A percentile compares a stretch with the other conserved stretches of the same genome.
These are phyloP conservation scores for Helicoverpa armigera DNA, from an alignment of 1,140 invertebrate species.

Conservation along the genomic window DNA sequence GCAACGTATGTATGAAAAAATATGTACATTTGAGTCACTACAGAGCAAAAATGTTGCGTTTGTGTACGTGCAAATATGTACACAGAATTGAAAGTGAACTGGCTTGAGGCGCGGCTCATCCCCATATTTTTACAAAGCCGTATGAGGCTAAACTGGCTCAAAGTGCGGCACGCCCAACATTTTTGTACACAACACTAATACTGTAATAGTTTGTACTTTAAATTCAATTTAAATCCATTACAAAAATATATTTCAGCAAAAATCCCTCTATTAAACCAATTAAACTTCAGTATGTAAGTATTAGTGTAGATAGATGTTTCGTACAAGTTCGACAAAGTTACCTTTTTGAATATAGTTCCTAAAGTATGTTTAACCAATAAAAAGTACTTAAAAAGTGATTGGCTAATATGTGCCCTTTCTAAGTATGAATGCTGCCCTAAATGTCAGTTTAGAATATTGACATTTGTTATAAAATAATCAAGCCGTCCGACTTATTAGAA, in stretches of 20 bases:
- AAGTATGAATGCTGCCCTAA: background rate
- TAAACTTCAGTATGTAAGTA: background rate
- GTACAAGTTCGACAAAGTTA: conserved; percentile 21
- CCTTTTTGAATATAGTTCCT: conserved; percentile 26
- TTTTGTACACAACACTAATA: too few species aligned
- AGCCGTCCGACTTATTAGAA: too few species aligned
- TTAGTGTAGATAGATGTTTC: background rate
- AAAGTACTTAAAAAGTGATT: conserved; percentile 8
- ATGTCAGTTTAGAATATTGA: too few species aligned
- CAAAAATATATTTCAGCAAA: background rate
- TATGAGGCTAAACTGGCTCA: too few species aligned
- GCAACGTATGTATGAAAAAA: too few species aligned
- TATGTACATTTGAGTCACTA: too few species aligned
- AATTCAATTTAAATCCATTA: background rate
- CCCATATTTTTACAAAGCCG: too few species aligned
- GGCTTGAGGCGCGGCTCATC: too few species aligned
- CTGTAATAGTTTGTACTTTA: background rate
- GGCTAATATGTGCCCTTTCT: background rate
- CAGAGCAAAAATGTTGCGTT: too few species aligned
- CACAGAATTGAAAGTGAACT: too few species aligned
- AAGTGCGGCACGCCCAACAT: too few species aligned
- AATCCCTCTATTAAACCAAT: background rate
- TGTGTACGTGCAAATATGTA: too few species aligned
- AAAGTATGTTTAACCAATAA: background rate
- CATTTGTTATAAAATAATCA: background rate